A percentile compares a stretch with the other conserved stretches of the same genome.
Conservation (phyloP, 2,797 vertebrate genomes). For the Spinus olivaceus region DNA sequence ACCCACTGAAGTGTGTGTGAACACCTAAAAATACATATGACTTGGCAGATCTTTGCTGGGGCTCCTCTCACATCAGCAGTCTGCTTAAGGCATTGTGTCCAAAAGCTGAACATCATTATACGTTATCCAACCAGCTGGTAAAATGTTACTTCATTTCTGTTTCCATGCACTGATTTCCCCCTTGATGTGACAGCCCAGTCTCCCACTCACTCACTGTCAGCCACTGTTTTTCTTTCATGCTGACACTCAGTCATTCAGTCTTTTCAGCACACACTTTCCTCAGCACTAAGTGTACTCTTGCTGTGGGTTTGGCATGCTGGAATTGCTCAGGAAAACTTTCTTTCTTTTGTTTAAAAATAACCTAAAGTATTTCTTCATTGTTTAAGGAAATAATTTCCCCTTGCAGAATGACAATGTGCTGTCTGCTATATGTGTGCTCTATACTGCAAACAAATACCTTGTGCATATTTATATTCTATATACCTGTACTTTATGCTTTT, state of each 20-base stretch:
- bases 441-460: background rate
- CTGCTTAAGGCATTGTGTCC: constrained; percentile 47
- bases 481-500: background rate
- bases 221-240: background rate
- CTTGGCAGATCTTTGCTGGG: constrained; percentile 1
- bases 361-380: background rate
- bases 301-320: background rate
- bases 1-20: background rate
- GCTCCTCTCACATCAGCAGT: constrained; percentile 37
- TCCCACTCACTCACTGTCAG: constrained; percentile 32
- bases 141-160: constrained; percentile 29
- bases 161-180: background rate
- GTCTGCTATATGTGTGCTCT: background rate
- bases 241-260: background rate
- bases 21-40: constrained; percentile 5
- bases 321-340: background rate
- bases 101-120: constrained; percentile 53
- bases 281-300: background rate
- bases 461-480: background rate
- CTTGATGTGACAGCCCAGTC: constrained; percentile 46
- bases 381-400: background rate
- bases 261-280: background rate
- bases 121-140: constrained; percentile 4
- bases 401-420: background rate
- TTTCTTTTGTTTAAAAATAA: background rate